Percentiles rank a stretch among this genome's conserved stretches.
These are phyloP conservation scores for Prionace glauca DNA, from an alignment of 2,797 vertebrate species.

Conservation along the genomic window DNA sequence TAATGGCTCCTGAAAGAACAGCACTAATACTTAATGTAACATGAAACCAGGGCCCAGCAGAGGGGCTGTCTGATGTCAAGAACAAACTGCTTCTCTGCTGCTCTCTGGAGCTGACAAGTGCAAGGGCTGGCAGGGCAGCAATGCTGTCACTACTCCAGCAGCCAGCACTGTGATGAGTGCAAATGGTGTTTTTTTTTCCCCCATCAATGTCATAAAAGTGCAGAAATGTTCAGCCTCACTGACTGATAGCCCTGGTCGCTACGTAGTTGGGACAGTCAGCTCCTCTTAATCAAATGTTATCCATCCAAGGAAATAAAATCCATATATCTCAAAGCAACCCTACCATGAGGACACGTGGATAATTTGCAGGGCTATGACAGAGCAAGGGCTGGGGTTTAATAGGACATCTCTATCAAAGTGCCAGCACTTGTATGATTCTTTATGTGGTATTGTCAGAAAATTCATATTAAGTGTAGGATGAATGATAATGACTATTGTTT, in stretches of 20 bases:
- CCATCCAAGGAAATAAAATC: slow-evolving; percentile 15
- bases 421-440: neutral
- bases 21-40: slow-evolving; percentile 72
- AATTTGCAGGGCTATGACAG: neutral
- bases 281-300: neutral
- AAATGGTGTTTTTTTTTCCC: neutral
- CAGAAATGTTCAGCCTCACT: neutral
- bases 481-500: neutral
- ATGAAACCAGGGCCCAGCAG: slow-evolving; percentile 75
- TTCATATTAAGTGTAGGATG: neutral
- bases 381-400: neutral
- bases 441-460: neutral
- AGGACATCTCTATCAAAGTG: neutral
- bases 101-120: slow-evolving; percentile 71
- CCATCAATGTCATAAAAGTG: neutral
- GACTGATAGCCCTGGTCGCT: neutral
- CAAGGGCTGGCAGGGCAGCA: slow-evolving; percentile 54
- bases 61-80: slow-evolving; percentile 63
- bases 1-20: slow-evolving; percentile 68
- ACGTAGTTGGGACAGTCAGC: neutral
- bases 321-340: neutral
- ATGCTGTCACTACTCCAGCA: slow-evolving; percentile 42
- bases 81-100: slow-evolving; percentile 60
- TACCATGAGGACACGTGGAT: neutral
- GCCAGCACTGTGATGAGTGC: neutral